These are phyloP conservation scores for Pocota personata DNA, from an alignment of 2,888 invertebrate genomes.

Conservation along the genomic window DNA sequence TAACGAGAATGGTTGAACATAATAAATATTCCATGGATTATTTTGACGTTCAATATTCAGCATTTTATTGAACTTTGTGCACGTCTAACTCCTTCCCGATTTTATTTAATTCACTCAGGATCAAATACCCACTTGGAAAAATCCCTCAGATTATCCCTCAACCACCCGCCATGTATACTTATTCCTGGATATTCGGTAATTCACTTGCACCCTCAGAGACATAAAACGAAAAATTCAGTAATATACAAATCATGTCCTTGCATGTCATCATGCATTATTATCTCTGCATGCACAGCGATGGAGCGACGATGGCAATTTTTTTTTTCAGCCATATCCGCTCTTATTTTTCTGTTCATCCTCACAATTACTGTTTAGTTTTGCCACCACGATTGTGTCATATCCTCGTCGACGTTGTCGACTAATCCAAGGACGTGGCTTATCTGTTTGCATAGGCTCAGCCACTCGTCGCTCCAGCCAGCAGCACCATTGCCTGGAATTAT, in stretches of 20 bases:
- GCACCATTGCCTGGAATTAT: constrained; percentile 27
- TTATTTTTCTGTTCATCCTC: constrained; percentile 5
- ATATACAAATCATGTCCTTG: constrained; percentile 67
- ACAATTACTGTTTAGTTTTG: constrained; percentile 64
- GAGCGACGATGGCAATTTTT: constrained; percentile 17
- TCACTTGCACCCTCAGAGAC: neutral
- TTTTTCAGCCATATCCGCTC: constrained; percentile 4
- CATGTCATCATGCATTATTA: constrained; percentile 70
- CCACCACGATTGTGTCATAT: constrained; percentile 63
- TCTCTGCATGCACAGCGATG: constrained; percentile 69
- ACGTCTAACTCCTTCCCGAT: neutral
- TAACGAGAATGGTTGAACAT: no score
- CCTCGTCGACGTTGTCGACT: constrained; percentile 61
- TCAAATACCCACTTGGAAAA: neutral
- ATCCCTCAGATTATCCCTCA: neutral
- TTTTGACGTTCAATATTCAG: no score
- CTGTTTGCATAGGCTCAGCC: constrained; percentile 73
- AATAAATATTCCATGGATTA: no score
- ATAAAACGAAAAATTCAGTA: constrained; percentile 21
- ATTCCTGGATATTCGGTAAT: neutral
- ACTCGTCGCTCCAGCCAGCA: constrained; percentile 40
- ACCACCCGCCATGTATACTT: neutral
- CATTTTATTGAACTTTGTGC: no score
- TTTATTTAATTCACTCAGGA: neutral
- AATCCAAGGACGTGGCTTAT: constrained; percentile 74